These are phyloP conservation scores for Drosophila niveifrons DNA, from an alignment of 2,888 invertebrate genomes.

Conservation along the genomic window DNA sequence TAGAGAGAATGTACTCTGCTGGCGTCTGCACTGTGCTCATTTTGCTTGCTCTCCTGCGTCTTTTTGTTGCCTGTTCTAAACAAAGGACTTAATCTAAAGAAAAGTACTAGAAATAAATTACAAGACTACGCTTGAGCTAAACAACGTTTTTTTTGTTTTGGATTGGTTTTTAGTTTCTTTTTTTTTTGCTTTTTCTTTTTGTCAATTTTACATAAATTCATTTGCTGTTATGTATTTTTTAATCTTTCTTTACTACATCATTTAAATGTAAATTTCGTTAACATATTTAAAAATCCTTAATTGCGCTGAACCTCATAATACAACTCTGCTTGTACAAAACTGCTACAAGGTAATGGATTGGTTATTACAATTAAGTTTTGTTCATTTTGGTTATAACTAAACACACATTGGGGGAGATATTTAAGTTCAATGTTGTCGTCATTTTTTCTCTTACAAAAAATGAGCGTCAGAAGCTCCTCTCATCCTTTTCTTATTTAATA, in stretches of 20 bases:
- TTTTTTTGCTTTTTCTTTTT: slow-evolving; percentile 29
- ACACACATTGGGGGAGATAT: slow-evolving; percentile 53
- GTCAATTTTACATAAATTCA: slow-evolving; percentile 65
- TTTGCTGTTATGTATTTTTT: slow-evolving; percentile 60
- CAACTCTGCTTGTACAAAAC: slow-evolving; percentile 60
- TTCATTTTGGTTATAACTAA: slow-evolving; percentile 68
- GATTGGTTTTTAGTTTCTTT: slow-evolving; percentile 33
- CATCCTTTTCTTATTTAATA: not conserved
- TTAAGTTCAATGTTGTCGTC: slow-evolving; percentile 52
- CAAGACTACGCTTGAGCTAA: slow-evolving; percentile 55
- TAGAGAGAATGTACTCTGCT: slow-evolving; percentile 31
- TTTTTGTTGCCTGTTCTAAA: slow-evolving; percentile 42
- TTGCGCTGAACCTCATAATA: slow-evolving; percentile 64
- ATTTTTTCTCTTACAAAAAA: slow-evolving; percentile 53
- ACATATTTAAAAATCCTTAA: slow-evolving; percentile 68
- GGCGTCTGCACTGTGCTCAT: slow-evolving; percentile 43
- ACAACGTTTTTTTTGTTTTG: slow-evolving; percentile 42
- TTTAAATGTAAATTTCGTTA: slow-evolving; percentile 65
- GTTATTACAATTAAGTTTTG: slow-evolving; percentile 60
- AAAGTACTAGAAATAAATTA: slow-evolving; percentile 44
- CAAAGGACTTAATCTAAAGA: slow-evolving; percentile 46
- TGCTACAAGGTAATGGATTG: slow-evolving; percentile 65
- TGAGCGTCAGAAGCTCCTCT: slow-evolving; percentile 44
- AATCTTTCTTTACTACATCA: slow-evolving; percentile 75
- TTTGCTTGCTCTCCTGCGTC: slow-evolving; percentile 32